Conservation (phyloP, 2,888 invertebrate genomes). For the Autographa pulchrina region DNA sequence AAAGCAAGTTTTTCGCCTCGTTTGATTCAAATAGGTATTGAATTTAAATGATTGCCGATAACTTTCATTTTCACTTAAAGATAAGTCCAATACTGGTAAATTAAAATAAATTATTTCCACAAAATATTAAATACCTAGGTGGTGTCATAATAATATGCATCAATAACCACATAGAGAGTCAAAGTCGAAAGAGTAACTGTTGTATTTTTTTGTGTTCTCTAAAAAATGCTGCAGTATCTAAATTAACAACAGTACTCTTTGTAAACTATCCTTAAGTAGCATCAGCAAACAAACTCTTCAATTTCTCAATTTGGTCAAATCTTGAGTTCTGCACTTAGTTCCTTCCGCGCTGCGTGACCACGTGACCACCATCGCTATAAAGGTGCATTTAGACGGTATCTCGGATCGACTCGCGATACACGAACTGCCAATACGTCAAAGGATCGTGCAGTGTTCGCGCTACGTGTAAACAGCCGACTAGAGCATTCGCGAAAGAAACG, state of each 20-base stretch:
- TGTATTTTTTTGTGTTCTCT: too few relatives aligned
- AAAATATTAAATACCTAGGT: too few relatives aligned
- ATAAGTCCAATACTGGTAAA: too few relatives aligned
- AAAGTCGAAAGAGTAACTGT: too few relatives aligned
- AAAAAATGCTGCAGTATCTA: too few relatives aligned
- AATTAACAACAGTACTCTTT: neutral
- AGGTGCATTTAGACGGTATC: neutral
- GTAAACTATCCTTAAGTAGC: neutral
- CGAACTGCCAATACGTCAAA: neutral
- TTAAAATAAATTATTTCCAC: too few relatives aligned
- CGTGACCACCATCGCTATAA: neutral
- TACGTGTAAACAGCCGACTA: neutral
- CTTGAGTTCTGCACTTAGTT: neutral
- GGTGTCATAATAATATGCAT: too few relatives aligned
- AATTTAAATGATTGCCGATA: neutral
- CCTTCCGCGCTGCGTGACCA: neutral
- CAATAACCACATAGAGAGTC: too few relatives aligned
- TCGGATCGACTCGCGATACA: neutral
- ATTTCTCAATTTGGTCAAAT: constrained; percentile 2
- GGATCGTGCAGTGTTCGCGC: neutral
- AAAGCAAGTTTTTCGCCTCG: neutral
- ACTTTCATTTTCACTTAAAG: neutral
- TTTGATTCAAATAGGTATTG: neutral
- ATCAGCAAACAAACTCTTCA: neutral
- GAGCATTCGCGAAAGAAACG: neutral